Percentiles rank a stretch among this genome's conserved stretches.
These are phyloP conservation scores for Ptyas mucosa DNA, from an alignment of 2,113 vertebrate species.

Conservation along the genomic window DNA sequence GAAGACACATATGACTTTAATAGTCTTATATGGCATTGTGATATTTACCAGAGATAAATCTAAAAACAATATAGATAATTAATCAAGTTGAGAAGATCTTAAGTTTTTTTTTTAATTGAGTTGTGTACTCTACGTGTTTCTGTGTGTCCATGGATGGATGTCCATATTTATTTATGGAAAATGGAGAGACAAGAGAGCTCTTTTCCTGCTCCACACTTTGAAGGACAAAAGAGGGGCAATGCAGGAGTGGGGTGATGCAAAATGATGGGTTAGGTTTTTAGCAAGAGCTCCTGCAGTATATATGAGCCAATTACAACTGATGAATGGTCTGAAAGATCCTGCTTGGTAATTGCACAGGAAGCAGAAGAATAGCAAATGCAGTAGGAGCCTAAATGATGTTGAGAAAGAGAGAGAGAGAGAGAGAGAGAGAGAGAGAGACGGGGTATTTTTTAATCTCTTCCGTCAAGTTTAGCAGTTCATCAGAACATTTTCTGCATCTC, in stretches of 20 bases:
- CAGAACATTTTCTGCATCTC: neutral
- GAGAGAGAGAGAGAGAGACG: neutral
- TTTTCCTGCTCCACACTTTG: neutral
- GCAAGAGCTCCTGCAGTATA: neutral
- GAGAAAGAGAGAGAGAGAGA: neutral
- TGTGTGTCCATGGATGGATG: neutral
- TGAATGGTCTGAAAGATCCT: conserved; percentile 29
- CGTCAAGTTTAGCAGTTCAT: neutral
- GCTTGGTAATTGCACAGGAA: conserved; percentile 30
- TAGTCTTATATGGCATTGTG: neutral
- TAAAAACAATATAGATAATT: neutral
- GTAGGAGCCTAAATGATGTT: conserved; percentile 1
- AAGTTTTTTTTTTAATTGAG: neutral
- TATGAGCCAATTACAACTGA: conserved; percentile 41
- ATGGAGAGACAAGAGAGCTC: neutral
- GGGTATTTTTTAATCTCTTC: conserved; percentile 6
- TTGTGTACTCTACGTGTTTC: neutral
- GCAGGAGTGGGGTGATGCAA: neutral
- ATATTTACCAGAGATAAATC: neutral
- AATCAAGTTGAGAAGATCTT: neutral
- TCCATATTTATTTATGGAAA: neutral
- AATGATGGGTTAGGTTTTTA: conserved; percentile 21
- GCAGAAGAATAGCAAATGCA: conserved; percentile 21
- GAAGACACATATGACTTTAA: neutral
- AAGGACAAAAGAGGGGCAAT: conserved; percentile 1